Base-by-base conservation (phyloP, 35 echinoderm and acorn worm species). In the Diadema setosum region DNA sequence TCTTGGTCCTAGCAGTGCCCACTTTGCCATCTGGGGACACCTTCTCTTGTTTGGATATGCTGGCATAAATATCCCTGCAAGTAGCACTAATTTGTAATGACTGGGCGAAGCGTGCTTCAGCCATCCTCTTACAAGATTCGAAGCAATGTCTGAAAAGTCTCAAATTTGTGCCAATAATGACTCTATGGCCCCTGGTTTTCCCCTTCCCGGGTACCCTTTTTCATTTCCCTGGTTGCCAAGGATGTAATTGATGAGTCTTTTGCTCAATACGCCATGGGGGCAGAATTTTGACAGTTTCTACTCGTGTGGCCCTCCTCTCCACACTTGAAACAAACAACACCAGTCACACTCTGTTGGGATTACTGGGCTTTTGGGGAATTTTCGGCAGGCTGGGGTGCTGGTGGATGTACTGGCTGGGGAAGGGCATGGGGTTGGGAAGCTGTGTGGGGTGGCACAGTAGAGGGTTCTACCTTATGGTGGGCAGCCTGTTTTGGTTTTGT, bases 121-220 rank as follows among this genome's bases (percentile, higher is more conserved):
- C 86, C 23, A 43, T 23, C 48, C 39, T 24, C 14, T 30, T 85
- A 61, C 92, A 94, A 4, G 81, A 30, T 20, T 39, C 87, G 45
- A 40, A 82, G 42, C 81, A 80, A 32, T 85, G 40, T 24, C 65
- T 35, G 39, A 94, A 94, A 39, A 94, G 17, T n/a, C 92, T 87
- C 23, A 82, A 78, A 41, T 94, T 94, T 3, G 86, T 89, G 17
- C 92, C 92, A 0, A 94, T 44, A 23, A 86, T 82, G n/a, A 94
- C 48, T 4, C 48, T 82, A 7, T 84, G 73, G 11, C 30, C 42
- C 42, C 42, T 58, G 39, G 87, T 24, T 14, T 86, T 42, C 82
- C 87, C 55, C 61, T 52, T 45, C 25, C 30, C 83, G 69, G 42
- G 37, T 64, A 74, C 70, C 93, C 83, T 23, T 69, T 40, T 25